These are phyloP conservation scores for Carduelis carduelis DNA, from an alignment of 2,797 vertebrate genomes.

Conservation along the genomic window DNA sequence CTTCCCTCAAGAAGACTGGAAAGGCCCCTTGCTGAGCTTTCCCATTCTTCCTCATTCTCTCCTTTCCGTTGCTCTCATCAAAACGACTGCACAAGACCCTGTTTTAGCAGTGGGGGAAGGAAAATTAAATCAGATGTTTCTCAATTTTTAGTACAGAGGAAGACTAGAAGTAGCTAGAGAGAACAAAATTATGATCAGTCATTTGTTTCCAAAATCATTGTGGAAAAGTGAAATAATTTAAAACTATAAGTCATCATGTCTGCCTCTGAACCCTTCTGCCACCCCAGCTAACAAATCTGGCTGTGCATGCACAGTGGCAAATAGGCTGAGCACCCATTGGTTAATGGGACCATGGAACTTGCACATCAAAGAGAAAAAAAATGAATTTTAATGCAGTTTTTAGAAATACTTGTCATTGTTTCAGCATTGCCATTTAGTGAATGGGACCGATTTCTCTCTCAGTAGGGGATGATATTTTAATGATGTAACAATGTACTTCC, in stretches of 20 bases:
- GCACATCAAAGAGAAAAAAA: constrained; percentile 46
- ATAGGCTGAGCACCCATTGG: constrained; percentile 12
- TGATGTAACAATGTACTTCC: constrained; percentile 71
- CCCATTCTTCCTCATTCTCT: not conserved
- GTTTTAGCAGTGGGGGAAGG: not conserved
- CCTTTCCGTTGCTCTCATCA: not conserved
- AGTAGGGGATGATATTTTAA: constrained; percentile 72
- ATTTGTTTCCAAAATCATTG: not conserved
- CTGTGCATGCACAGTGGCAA: not conserved
- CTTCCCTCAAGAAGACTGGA: not conserved
- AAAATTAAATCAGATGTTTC: not conserved
- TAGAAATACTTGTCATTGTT: constrained; percentile 72
- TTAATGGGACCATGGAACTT: not conserved
- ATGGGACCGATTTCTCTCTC: constrained; percentile 70
- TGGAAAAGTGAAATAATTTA: not conserved
- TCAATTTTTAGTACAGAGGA: not conserved
- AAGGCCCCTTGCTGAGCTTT: not conserved
- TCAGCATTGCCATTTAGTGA: constrained; percentile 65
- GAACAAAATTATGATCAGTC: not conserved
- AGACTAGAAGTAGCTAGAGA: not conserved
- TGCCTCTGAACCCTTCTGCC: not conserved
- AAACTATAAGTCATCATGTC: not conserved
- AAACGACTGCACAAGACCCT: not conserved
- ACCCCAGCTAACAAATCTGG: not conserved
- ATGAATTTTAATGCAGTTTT: constrained; percentile 71